Evolutionary conservation across 2,797 vertebrate species (phyloP), one percentile per base, ranked within the genome.

Genomic region (Apodemus agrarius): DNA sequence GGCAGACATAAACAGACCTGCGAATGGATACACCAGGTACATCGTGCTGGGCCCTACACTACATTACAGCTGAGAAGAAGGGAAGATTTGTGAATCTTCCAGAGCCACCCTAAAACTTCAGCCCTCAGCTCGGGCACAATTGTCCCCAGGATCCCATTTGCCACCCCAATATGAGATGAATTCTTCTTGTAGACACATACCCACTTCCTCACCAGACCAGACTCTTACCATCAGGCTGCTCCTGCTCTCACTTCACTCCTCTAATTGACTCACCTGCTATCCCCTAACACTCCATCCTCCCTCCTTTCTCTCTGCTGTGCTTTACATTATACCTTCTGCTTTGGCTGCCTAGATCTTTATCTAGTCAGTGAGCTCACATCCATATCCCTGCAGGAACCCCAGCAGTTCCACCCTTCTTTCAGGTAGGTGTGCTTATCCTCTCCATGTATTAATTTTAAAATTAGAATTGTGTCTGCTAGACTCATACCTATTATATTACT

Each of bases 201-300:
- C 26, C 5, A 5, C 2, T 69, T 21, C 21, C 49, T 49, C 22
- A 10, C 37, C 9, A 0, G 1, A 34, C 2, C 11, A 46, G 17
- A 12, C 61, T 46, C 26, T 31, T 0, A 1, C 22, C 54, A 17
- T 14, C 40, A 37, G 22, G 31, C 6, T 10, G 6, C 19, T 40
- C 29, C 29, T 81, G 0, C 26, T 31, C 4, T 79, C 24, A 21
- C 11, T 37, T 1, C 3, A 17, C 5, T 31, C 21, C 69, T 93
- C 37, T 34, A 43, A 65, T 11, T 29, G 63, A 80, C 31, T 16
- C 17, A 67, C 29, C 13, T 46, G 13, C 19, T 1, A 3, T 1
- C 5, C n/a, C 49, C 75, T 3, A 7, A 19, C 0, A 1, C 2
- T 26, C 21, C 54, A 13, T 0, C 0, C 83, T 29, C 34, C 67